These are phyloP conservation scores for Apocrypta bakeri DNA, from an alignment of 1,140 invertebrate species.

Conservation along the genomic window DNA sequence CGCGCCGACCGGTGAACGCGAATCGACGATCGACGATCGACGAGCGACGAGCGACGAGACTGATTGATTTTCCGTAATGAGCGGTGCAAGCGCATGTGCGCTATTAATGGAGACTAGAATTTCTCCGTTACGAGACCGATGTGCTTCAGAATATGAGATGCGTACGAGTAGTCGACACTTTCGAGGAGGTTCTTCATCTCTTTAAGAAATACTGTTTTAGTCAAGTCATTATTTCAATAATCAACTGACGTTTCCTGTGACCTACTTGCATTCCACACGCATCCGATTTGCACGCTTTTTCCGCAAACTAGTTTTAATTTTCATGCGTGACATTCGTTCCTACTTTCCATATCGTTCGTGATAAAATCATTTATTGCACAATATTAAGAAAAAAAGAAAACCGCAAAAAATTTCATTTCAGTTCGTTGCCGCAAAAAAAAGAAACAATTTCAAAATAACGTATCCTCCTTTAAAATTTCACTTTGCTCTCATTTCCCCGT, in stretches of 20 bases:
- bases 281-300: background rate
- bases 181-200: too few relatives aligned
- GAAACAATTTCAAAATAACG: background rate
- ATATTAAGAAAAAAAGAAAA: background rate
- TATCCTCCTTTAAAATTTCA: constrained; percentile 2
- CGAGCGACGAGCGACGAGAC: background rate
- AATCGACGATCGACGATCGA: too few relatives aligned
- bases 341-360: too few relatives aligned
- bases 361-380: background rate
- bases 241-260: background rate
- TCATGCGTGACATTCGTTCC: too few relatives aligned
- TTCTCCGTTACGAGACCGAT: constrained; percentile 10
- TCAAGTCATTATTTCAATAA: too few relatives aligned
- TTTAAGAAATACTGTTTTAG: too few relatives aligned
- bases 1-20: background rate
- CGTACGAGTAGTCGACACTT: too few relatives aligned
- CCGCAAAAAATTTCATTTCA: too few relatives aligned
- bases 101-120: background rate
- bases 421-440: background rate
- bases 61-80: constrained; percentile 32
- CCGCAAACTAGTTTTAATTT: background rate
- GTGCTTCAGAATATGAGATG: too few relatives aligned
- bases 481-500: background rate
- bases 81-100: background rate
- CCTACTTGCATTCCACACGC: background rate